Evolutionary conservation across 2,797 vertebrate species (phyloP).

Genomic region (Clamator glandarius): DNA sequence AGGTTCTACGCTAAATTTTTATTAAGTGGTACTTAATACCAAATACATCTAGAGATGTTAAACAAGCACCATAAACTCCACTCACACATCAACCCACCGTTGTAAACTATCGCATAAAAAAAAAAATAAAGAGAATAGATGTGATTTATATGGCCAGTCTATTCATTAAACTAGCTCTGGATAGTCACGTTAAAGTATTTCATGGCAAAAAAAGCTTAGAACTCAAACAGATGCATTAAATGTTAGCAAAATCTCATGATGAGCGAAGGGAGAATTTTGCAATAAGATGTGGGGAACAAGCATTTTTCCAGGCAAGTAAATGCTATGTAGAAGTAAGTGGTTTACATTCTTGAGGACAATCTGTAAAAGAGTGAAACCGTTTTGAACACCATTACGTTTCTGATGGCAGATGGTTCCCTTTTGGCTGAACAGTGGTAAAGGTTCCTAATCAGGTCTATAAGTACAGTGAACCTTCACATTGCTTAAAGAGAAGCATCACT

Average conservation of each 20-base stretch:
- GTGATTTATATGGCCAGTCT: background rate
- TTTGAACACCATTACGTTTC: background rate
- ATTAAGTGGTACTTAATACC: background rate
- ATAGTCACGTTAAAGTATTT: background rate
- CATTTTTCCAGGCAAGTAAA: background rate
- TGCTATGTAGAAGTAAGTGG: background rate
- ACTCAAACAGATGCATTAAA: background rate
- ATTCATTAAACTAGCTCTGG: background rate
- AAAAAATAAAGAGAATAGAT: background rate
- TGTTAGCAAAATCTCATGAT: background rate
- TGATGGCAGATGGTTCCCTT: conserved; percentile 51
- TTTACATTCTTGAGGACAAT: background rate
- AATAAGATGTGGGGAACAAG: background rate
- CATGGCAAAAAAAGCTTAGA: background rate
- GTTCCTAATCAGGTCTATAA: conserved; percentile 36
- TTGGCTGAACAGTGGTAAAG: background rate
- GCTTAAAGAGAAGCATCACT: conserved; percentile 50
- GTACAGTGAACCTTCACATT: conserved; percentile 12
- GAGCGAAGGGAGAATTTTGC: background rate
- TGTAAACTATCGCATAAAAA: background rate
- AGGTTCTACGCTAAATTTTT: background rate
- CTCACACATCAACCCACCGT: background rate
- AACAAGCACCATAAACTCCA: background rate
- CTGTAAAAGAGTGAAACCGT: background rate
- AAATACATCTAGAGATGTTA: background rate